phyloP scores from a whole-genome alignment of 2,113 vertebrate species.

The Xyrauchen texanus region DNA sequence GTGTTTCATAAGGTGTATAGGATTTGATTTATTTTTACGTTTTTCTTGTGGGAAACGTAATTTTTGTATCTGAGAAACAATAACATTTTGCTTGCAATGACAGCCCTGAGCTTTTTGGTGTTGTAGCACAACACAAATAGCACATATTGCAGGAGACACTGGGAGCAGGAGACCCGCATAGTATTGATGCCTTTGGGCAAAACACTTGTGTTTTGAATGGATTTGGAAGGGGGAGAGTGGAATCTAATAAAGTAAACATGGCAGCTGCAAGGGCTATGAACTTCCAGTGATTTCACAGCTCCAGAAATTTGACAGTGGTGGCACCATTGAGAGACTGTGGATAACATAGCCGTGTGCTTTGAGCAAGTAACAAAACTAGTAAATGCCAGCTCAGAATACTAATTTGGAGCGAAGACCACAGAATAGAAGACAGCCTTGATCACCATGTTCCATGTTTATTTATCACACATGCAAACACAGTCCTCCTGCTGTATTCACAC shows the following conservation, averaged over 20 bases:
- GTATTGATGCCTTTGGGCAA: slow-evolving; percentile 60
- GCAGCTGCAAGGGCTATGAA: slow-evolving; percentile 64
- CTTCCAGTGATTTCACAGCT: slow-evolving; percentile 68
- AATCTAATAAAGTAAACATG: slow-evolving; percentile 68
- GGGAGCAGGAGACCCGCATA: slow-evolving; percentile 56
- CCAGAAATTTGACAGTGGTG: slow-evolving; percentile 63
- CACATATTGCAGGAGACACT: slow-evolving; percentile 56
- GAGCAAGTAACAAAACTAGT: slow-evolving; percentile 61
- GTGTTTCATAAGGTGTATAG: not conserved
- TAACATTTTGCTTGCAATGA: slow-evolving; percentile 59
- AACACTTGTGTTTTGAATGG: slow-evolving; percentile 60
- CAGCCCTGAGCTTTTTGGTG: slow-evolving; percentile 52
- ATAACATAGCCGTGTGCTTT: slow-evolving; percentile 60
- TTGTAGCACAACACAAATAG: slow-evolving; percentile 64
- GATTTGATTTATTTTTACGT: slow-evolving; percentile 15
- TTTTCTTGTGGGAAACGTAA: not conserved
- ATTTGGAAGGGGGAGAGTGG: slow-evolving; percentile 18
- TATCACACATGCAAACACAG: not conserved
- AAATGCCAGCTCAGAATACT: slow-evolving; percentile 60
- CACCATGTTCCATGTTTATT: not conserved
- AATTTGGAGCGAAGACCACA: slow-evolving; percentile 55
- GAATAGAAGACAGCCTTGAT: slow-evolving; percentile 15
- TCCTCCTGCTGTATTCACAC: not conserved
- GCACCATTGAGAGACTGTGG: slow-evolving; percentile 65
- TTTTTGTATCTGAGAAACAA: not conserved